These are phyloP conservation scores for Cremastobaeus sp. DNA, from an alignment of 2,888 invertebrate genomes.

Conservation along the genomic window DNA sequence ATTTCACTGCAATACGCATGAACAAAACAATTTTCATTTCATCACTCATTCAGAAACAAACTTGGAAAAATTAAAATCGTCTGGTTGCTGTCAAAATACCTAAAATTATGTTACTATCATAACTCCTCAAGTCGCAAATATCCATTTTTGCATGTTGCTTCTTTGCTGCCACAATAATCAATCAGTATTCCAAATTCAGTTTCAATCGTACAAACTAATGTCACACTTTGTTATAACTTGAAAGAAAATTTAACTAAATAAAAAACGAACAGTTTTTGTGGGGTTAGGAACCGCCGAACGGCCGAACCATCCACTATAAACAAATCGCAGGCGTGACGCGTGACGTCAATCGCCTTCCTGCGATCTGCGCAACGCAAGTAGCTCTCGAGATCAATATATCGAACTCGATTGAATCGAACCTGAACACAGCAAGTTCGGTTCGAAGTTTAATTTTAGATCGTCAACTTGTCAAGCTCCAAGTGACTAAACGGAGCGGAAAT, in stretches of 20 bases:
- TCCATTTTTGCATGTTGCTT: slow-evolving; percentile 49
- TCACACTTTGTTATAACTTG: slow-evolving; percentile 10
- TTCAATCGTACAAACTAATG: slow-evolving; percentile 16
- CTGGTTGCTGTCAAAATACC: slow-evolving; percentile 29
- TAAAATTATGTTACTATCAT: slow-evolving; percentile 47
- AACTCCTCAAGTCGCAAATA: slow-evolving; percentile 42
- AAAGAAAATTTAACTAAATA: slow-evolving; percentile 39
- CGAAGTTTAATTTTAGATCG: background rate
- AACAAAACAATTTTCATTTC: too few relatives aligned
- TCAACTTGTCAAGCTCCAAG: background rate
- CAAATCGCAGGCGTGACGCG: too few relatives aligned
- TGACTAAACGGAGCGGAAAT: too few relatives aligned
- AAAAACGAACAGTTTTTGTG: slow-evolving; percentile 8
- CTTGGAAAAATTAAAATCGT: too few relatives aligned
- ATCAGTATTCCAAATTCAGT: too few relatives aligned
- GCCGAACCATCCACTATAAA: too few relatives aligned
- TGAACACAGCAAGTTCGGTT: background rate
- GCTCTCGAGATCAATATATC: slow-evolving; percentile 27
- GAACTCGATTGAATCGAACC: slow-evolving; percentile 11
- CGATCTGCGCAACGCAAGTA: slow-evolving; percentile 18
- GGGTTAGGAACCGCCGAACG: slow-evolving; percentile 25
- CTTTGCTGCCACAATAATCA: too few relatives aligned
- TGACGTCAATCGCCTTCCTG: slow-evolving; percentile 19
- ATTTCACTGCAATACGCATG: too few relatives aligned
- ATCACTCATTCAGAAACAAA: too few relatives aligned